Evolutionary conservation across 1,140 invertebrate genomes (phyloP), one percentile per base, ranked within the genome.

Genomic region (Aphidius gifuensis): DNA sequence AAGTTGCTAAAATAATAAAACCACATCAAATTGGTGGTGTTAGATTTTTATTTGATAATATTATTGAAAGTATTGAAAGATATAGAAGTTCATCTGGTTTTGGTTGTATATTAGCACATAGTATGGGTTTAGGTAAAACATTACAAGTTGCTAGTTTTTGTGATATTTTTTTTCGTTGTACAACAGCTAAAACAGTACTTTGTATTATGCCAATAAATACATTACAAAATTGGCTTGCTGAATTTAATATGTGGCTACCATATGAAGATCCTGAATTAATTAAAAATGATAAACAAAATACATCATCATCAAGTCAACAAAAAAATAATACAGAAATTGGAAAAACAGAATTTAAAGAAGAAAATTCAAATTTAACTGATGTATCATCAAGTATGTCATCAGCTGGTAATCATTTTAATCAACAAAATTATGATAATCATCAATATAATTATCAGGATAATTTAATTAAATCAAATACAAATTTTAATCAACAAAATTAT

Each of bases 151-250:
- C 98, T 40, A 93, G 92, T 67, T 99, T 99, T 82, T 92, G 92
- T 74, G 96, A 99, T 80, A 90, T 98, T 66, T 98, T 99, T 81
- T 84, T 99, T 67, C 83, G 94, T 56, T 88, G 93, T 73, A 97
- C 95, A 1, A 85, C 85, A n/a, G 91, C 92, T 6, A 92, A 89
- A 73, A 92, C 89, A 43, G 93, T 98, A 5, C 79, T 99, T 7
- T 94, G 95, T 72, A 98, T 99, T 67, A 97, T 99, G 85, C 97
- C 97, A 1, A 98, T 99, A 59, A 99, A 99, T 82, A 99, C 97
- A 3, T 82, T 99, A 58, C 96, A 99, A 82, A 99, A 99, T 83
- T 99, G 97, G 97, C 79, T 96, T 64, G 88, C 91, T 4, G 97
- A 99, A 78, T 99, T 97, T 73, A 97, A 99, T 74, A 93, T 94